Conservation (phyloP, 2,113 vertebrate species). For the Micronycteris hirsuta region DNA sequence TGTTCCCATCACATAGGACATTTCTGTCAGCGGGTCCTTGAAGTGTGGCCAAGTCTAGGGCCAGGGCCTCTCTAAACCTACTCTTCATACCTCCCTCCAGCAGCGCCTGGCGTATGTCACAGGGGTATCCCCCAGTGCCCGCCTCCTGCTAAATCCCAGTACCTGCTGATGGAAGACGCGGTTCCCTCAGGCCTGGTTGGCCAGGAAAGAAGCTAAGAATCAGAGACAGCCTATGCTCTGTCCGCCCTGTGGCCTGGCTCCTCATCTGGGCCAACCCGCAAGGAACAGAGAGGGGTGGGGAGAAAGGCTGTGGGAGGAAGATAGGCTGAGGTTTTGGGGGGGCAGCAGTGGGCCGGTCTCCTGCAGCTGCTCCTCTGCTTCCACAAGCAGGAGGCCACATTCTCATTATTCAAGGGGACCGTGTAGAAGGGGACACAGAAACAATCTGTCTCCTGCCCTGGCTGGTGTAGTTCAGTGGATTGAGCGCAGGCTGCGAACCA, state of each 20-base stretch:
- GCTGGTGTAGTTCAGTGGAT: no score
- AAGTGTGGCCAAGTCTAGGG: neutral
- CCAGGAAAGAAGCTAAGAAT: neutral
- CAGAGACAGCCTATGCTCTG: neutral
- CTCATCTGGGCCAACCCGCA: neutral
- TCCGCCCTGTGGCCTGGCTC: neutral
- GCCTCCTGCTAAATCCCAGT: neutral
- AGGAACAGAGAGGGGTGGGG: neutral
- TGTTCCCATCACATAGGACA: neutral
- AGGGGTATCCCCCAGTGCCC: neutral
- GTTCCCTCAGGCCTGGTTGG: no score
- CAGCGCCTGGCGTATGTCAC: neutral
- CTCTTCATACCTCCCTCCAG: neutral
- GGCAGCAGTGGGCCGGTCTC: neutral
- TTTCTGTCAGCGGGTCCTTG: neutral
- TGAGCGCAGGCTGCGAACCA: no score
- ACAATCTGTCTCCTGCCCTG: neutral
- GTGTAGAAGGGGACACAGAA: neutral
- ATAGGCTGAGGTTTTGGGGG: fast-evolving
- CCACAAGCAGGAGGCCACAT: neutral
- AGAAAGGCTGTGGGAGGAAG: neutral
- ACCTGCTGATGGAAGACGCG: neutral
- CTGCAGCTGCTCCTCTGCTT: neutral
- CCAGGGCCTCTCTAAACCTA: neutral
- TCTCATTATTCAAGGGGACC: neutral